Base-by-base conservation (phyloP, 2,113 vertebrate genomes). In the Polypterus bichir region DNA sequence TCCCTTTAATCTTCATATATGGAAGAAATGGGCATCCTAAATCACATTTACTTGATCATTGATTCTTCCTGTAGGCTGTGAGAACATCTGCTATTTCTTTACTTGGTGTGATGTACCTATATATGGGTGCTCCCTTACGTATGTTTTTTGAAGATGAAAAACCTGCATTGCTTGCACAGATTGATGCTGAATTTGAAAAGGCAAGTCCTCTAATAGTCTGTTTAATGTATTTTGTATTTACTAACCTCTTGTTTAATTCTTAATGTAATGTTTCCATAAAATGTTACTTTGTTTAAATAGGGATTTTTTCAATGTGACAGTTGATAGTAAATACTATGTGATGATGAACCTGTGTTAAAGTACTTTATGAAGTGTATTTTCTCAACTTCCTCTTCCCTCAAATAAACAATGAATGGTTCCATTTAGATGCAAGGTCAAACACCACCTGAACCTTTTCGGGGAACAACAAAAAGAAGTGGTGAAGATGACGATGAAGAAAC, bases 141-240 rank as follows among this genome's bases (percentile, higher is more conserved):
- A 95, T 97, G 90, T 97, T 99, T 78, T 99, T 99, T 75, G 96
- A 99, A 64, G 94, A 99, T 65, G 96, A 97, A 73, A 99, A 97
- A 54, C 92, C 95, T 9, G 95, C 96, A 9, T 89, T 99, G 47
- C 86, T 99, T 5, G 75, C 92, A 3, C 96, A 98, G 72, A 99
- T 99, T 63, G 92, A 98, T 68, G 85, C 92, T 1, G 93, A 97
- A 72, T 94, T 99, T 82, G 93, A 97, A 64, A 99, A 99, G 91
- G 96, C 97, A 79, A 55, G 59, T n/a, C n/a, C n/a, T n/a, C n/a
- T n/a, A n/a, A n/a, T n/a, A n/a, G 60, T 52, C 27, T n/a, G n/a
- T n/a, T n/a, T 46, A 9, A 5, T 62, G 45, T 5, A 7, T 44
- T 47, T 5, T 11, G 27, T 46, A 45, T 10, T 9, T 2, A 27